phyloP scores from a whole-genome alignment of 2,113 vertebrate species.

The Calypte anna region DNA sequence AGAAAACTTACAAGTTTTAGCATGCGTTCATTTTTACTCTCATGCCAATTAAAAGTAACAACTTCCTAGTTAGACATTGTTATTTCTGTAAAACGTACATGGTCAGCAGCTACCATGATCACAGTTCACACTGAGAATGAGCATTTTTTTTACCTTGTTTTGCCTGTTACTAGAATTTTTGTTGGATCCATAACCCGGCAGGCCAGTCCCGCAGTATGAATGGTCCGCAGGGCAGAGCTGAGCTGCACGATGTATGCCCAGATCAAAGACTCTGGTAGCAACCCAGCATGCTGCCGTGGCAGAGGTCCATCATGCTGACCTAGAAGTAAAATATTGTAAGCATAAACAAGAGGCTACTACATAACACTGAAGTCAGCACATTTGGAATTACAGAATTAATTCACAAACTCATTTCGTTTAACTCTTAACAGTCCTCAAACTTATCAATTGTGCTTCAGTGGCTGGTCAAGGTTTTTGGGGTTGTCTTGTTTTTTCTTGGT shows the following conservation, averaged over 20 bases:
- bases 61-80: not conserved
- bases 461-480: not conserved
- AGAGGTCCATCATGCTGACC: slow-evolving; percentile 95
- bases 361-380: not conserved
- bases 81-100: not conserved
- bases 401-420: not conserved
- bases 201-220: slow-evolving; percentile 95
- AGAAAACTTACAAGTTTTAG: not conserved
- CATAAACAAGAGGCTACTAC: not conserved
- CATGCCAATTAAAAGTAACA: not conserved
- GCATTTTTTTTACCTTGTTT: slow-evolving; percentile 84
- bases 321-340: slow-evolving; percentile 42
- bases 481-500: not conserved
- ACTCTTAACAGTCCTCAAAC: not conserved
- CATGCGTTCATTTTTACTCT: not conserved
- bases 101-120: not conserved
- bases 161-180: slow-evolving; percentile 97
- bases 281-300: slow-evolving; percentile 93
- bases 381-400: not conserved
- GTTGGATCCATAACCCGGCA: slow-evolving; percentile 99
- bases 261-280: slow-evolving; percentile 96
- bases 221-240: slow-evolving; percentile 93
- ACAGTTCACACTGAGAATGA: not conserved
- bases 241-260: slow-evolving; percentile 99
- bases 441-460: not conserved